Evolutionary conservation across 2,797 vertebrate species (phyloP).

Genomic region (Notamacropus eugenii): DNA sequence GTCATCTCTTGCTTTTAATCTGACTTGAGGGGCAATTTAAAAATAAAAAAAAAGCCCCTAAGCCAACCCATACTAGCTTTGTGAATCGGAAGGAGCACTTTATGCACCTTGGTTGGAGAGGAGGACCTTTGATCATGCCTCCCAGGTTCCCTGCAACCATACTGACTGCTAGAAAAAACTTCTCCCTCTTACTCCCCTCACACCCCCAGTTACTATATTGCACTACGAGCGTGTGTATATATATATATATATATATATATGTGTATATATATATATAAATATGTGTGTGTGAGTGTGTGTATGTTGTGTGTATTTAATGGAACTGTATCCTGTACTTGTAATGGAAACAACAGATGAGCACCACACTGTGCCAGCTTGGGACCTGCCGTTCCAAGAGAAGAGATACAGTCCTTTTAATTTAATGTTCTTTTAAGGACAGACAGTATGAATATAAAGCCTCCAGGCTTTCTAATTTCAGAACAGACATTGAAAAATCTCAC

Average conservation of each 20-base stretch:
- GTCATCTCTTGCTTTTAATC: background rate
- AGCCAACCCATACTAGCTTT: conserved; percentile 81
- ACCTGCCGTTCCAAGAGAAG: conserved; percentile 62
- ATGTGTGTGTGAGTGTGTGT: conserved; percentile 59
- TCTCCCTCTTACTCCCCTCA: conserved; percentile 68
- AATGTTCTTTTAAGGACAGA: conserved; percentile 80
- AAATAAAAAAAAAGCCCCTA: background rate
- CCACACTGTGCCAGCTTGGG: conserved; percentile 69
- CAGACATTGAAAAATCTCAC: conserved; percentile 63
- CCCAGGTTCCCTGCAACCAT: conserved; percentile 73
- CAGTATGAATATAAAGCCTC: conserved; percentile 55
- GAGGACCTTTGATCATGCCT: conserved; percentile 71
- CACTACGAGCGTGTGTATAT: conserved; percentile 81
- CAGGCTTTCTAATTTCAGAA: conserved; percentile 66
- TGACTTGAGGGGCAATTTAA: conserved; percentile 5
- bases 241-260: conserved; percentile 27
- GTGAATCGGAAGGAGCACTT: conserved; percentile 87
- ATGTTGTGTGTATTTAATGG: conserved; percentile 80
- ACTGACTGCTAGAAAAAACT: conserved; percentile 78
- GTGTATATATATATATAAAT: conserved; percentile 54
- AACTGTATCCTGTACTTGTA: conserved; percentile 78
- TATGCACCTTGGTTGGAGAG: conserved; percentile 79
- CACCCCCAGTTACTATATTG: conserved; percentile 70
- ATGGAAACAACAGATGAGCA: conserved; percentile 67
- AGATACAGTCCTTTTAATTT: conserved; percentile 61